Base-by-base conservation (phyloP, 2,113 vertebrate genomes). In the Thunnus maccoyii region DNA sequence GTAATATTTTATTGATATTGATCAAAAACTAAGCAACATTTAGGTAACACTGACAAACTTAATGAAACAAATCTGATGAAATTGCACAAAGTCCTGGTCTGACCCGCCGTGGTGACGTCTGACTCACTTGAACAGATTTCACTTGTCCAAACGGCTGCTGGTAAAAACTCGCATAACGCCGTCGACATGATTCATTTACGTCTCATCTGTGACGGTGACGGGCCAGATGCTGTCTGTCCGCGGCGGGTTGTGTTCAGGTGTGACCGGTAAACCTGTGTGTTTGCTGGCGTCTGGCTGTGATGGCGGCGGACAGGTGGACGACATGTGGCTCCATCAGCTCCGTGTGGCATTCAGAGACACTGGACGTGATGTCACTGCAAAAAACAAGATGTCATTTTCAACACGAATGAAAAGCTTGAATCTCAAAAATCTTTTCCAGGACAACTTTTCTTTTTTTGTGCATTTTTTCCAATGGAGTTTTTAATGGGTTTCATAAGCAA, bases 1-100 rank as follows among this genome's bases (percentile, higher is more conserved):
- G 94, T 93, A 79, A 78, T 92, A 82, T 89, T 84, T 41, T 41
- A 41, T 41, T 41, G 36, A 41, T 94, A 92, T 75, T 94, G 92
- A 91, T 94, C 77, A 41, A 25, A 57, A 93, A 91, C 93, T 85
- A 84, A 94, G 92, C 95, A 93, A 94, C 50, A 47, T 54, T 82
- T 92, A 93, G 84, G 93, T 89, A 94, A 92, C 60, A 93, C 94
- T 94, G 94, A 96, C 93, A 92, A 91, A 91, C 92, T 87, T 95
- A 95, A 94, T 92, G 92, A 80, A 89, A 92, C 86, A 86, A 95
- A 94, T 54, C 90, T 91, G 89, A 90, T 94, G 91, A 87, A 95
- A 93, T 96, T 96, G 94, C 95, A 95, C 94, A 92, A 63, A 92
- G 46, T 63, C 77, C 65, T 74, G 68, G 22, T 60, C 46, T 22